Evolutionary conservation across 2,113 vertebrate species (phyloP).

Genomic region (Tyto alba): DNA sequence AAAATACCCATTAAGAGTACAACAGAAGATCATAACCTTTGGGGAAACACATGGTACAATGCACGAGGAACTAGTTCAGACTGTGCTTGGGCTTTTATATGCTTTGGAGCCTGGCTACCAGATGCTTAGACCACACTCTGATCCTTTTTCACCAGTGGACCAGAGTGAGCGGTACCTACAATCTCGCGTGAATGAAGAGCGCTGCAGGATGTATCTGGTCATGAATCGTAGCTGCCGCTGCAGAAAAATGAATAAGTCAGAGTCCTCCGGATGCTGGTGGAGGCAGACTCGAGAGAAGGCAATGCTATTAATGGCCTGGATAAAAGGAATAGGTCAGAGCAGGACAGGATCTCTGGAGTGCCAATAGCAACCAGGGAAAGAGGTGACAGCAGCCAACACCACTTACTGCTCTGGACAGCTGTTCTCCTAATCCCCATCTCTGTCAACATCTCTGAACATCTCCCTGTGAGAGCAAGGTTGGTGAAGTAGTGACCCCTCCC

Average conservation of each 20-base stretch:
- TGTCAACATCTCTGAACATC: conserved; percentile 15
- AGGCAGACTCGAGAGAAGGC: neutral
- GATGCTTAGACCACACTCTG: neutral
- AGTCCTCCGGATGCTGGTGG: neutral
- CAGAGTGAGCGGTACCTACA: neutral
- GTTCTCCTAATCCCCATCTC: conserved; percentile 38
- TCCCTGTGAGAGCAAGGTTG: neutral
- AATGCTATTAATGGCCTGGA: conserved; percentile 10
- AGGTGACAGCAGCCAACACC: neutral
- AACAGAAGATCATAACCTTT: neutral
- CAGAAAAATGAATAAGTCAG: neutral
- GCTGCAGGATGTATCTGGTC: neutral
- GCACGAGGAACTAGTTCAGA: neutral
- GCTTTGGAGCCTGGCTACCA: neutral
- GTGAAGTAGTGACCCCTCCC: neutral
- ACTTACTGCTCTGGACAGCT: conserved; percentile 10
- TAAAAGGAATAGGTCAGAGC: conserved; percentile 36
- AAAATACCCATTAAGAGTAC: neutral
- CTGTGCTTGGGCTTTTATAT: neutral
- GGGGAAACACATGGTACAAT: neutral
- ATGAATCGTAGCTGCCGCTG: neutral
- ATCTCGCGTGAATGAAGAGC: neutral
- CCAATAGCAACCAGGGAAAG: neutral
- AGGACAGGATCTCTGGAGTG: conserved; percentile 3
- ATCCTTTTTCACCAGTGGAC: neutral